These are phyloP conservation scores for Blera fallax DNA, from an alignment of 2,888 invertebrate genomes.

Conservation along the genomic window DNA sequence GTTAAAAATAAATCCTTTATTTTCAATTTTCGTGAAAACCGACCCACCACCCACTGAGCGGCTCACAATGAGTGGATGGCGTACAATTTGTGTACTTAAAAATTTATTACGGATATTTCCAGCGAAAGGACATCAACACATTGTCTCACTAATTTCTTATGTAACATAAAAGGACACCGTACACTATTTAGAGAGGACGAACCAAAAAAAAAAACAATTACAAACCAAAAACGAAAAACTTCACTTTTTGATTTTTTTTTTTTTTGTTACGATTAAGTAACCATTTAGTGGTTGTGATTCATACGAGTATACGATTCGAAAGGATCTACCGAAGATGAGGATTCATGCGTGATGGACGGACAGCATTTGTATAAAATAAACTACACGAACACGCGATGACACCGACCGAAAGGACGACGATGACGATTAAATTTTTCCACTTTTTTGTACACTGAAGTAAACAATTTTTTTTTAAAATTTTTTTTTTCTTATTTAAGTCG, in stretches of 20 bases:
- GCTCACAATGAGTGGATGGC: not conserved
- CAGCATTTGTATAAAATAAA: constrained; percentile 43
- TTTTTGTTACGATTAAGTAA: constrained; percentile 61
- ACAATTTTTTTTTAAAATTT: constrained; percentile 11
- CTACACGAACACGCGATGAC: constrained; percentile 50
- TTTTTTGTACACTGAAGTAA: constrained; percentile 35
- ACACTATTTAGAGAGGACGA: not conserved
- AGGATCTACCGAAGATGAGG: constrained; percentile 37
- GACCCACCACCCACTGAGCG: constrained; percentile 18
- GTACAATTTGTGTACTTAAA: constrained; percentile 54
- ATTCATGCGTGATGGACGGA: constrained; percentile 64
- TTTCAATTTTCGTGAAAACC: constrained; percentile 57
- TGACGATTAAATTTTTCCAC: not conserved
- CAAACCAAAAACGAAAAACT: not conserved
- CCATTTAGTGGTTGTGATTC: constrained; percentile 60
- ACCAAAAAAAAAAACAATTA: not conserved
- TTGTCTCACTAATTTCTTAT: constrained; percentile 38
- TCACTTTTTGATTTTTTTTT: constrained; percentile 36
- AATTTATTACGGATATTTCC: constrained; percentile 56
- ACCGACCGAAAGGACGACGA: not conserved
- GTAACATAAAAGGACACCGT: constrained; percentile 31
- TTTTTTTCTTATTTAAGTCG: constrained; percentile 14
- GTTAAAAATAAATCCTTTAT: constrained; percentile 59
- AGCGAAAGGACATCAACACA: constrained; percentile 12
- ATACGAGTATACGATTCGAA: constrained; percentile 36